Evolutionary conservation across 2,113 vertebrate species (phyloP).

Genomic region (Ptilorrhoa leucosticta): DNA sequence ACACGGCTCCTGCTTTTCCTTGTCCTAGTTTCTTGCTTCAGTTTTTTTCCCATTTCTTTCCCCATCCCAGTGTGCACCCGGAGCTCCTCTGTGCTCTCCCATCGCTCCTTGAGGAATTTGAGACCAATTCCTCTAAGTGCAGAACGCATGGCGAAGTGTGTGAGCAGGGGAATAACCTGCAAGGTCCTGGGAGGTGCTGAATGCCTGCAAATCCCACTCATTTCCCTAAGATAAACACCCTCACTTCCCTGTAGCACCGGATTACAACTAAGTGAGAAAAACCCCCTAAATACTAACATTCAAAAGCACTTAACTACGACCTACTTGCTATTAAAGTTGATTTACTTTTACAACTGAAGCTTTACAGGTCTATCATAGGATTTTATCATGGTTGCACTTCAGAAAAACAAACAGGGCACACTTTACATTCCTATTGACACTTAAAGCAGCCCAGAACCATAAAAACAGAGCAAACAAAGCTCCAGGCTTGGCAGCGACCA

Average conservation of each 20-base stretch:
- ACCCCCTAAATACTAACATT: not conserved
- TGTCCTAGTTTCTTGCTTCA: not conserved
- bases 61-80: accelerated
- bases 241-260: not conserved
- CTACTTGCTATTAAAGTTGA: not conserved
- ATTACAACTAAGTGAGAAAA: not conserved
- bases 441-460: not conserved
- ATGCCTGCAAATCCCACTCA: constrained; percentile 26
- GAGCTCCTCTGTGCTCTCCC: not conserved
- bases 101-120: accelerated
- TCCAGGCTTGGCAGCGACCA: not conserved
- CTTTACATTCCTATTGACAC: not conserved
- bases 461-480: not conserved
- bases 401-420: not conserved
- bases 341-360: constrained; percentile 12
- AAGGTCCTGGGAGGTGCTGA: not conserved
- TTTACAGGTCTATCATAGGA: not conserved
- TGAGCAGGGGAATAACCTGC: not conserved
- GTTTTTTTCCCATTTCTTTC: accelerated
- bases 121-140: not conserved
- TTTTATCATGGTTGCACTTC: not conserved
- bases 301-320: not conserved
- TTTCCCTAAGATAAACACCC: constrained; percentile 32
- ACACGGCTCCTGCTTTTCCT: not conserved
- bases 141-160: not conserved